phyloP scores from a whole-genome alignment of 53 echinoderm and acorn worm species.

The Patiria pectinifera region DNA sequence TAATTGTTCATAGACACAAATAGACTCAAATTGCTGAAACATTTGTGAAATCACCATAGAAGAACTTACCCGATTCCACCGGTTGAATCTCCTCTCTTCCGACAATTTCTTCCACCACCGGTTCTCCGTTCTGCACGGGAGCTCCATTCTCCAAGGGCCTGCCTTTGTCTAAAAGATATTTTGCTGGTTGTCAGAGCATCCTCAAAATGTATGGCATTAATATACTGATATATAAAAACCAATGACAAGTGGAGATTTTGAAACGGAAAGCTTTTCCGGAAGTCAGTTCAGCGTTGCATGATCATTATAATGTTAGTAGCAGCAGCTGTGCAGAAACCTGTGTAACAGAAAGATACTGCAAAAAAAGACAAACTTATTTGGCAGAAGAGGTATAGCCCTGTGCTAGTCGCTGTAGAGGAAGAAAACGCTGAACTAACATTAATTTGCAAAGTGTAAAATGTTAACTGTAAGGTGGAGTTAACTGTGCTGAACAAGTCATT shows the following conservation, averaged over 20 bases:
- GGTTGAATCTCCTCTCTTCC: constrained; percentile 32
- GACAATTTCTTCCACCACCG: constrained; percentile 26
- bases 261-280: background rate
- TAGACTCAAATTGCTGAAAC: too few species aligned
- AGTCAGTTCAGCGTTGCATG: background rate
- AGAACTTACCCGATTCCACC: constrained; percentile 39
- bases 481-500: background rate
- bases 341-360: background rate
- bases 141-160: constrained; percentile 28
- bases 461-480: background rate
- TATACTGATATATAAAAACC: background rate
- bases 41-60: too few species aligned
- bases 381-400: background rate
- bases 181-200: constrained; percentile 15
- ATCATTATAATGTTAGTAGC: background rate
- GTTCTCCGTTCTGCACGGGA: constrained; percentile 23
- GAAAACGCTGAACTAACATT: background rate
- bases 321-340: background rate
- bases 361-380: background rate
- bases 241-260: background rate
- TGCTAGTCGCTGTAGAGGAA: background rate
- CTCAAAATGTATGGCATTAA: background rate
- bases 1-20: too few species aligned
- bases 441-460: background rate
- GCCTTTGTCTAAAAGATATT: constrained; percentile 36